Percentiles rank a stretch among this genome's conserved stretches.
phyloP scores from a whole-genome alignment of 2,888 invertebrate species.

The Arctia plantaginis region DNA sequence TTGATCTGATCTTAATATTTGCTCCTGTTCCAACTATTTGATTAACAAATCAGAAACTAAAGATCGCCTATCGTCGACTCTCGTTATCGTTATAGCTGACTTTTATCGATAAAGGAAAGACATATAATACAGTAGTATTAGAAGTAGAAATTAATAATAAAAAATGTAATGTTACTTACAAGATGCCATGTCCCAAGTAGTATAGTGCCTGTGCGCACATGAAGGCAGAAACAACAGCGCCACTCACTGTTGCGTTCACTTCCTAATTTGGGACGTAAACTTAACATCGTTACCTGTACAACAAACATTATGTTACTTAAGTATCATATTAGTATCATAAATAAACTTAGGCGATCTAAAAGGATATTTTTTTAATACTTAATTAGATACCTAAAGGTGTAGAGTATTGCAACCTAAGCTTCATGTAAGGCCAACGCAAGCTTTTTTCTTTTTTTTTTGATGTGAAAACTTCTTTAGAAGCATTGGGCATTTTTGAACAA shows the following conservation, averaged over 20 bases:
- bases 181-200: slow-evolving; percentile 94
- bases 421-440: neutral
- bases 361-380: neutral
- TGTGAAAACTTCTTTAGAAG: no score
- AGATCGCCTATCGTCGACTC: neutral
- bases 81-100: neutral
- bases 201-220: slow-evolving; percentile 94
- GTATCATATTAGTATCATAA: neutral
- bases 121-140: neutral
- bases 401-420: neutral
- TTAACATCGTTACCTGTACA: slow-evolving; percentile 79
- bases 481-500: no score
- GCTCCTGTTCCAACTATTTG: neutral
- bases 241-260: slow-evolving; percentile 90
- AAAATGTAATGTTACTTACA: slow-evolving; percentile 84
- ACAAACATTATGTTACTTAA: neutral
- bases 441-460: no score
- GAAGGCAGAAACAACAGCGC: slow-evolving; percentile 93
- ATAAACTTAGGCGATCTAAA: neutral
- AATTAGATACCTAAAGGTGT: neutral
- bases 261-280: slow-evolving; percentile 88
- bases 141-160: neutral
- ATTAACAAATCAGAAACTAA: neutral
- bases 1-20: neutral
- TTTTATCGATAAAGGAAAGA: neutral